Evolutionary conservation across 1,140 invertebrate genomes (phyloP).

Genomic region (Drosophila leontia): DNA sequence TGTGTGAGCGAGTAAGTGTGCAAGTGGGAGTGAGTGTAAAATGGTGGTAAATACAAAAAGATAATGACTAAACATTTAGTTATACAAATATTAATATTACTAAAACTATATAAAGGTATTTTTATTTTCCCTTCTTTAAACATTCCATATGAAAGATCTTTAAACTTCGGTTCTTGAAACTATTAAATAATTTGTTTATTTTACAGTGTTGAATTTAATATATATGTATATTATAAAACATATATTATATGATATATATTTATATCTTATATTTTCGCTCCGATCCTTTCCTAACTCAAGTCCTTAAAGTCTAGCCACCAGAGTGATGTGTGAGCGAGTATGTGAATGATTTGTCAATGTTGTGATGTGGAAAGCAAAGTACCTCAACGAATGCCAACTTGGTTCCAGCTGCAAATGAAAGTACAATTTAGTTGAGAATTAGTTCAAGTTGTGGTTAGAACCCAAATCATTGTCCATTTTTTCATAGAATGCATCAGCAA

Average conservation of each 20-base stretch:
- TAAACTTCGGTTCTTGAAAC: no score
- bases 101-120: no score
- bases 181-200: no score
- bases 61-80: background rate
- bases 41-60: background rate
- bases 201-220: no score
- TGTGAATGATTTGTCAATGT: slow-evolving; percentile 49
- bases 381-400: slow-evolving; percentile 71
- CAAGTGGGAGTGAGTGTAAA: background rate
- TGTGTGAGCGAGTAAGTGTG: slow-evolving; percentile 10
- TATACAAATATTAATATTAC: no score
- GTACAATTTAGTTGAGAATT: slow-evolving; percentile 76
- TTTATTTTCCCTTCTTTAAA: no score
- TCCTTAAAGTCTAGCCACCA: background rate
- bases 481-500: slow-evolving; percentile 28
- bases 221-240: background rate
- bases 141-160: no score
- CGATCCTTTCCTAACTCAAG: background rate
- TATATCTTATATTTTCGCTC: background rate
- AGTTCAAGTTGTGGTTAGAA: slow-evolving; percentile 32
- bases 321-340: slow-evolving; percentile 14
- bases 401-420: slow-evolving; percentile 76
- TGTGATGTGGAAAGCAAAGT: slow-evolving; percentile 78
- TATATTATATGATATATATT: no score
- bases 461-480: slow-evolving; percentile 24